These are phyloP conservation scores for Platysternon megacephalum DNA, from an alignment of 2,113 vertebrate species.

Conservation along the genomic window DNA sequence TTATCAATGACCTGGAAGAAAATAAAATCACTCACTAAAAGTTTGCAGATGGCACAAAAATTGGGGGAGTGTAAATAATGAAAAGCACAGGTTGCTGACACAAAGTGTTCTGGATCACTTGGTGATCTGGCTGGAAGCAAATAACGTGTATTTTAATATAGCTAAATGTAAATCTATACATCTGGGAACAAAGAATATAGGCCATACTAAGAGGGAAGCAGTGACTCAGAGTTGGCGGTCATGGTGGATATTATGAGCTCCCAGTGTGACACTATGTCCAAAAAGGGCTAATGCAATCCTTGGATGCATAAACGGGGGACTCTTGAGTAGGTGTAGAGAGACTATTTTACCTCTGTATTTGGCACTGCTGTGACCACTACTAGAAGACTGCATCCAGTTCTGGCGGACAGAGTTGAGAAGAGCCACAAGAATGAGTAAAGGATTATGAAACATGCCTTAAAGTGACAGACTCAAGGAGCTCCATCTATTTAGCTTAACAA, in stretches of 20 bases:
- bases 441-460: background rate
- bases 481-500: background rate
- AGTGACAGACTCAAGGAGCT: background rate
- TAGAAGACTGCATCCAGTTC: background rate
- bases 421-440: background rate
- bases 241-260: no score
- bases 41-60: background rate
- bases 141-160: background rate
- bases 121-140: background rate
- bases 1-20: no score
- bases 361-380: no score
- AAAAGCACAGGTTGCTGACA: background rate
- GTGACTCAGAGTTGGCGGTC: background rate
- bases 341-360: background rate
- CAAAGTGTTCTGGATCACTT: no score
- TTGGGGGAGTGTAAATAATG: background rate
- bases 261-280: background rate
- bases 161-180: background rate
- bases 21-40: background rate
- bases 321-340: background rate
- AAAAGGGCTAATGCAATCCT: background rate
- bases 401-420: background rate
- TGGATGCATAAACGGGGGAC: background rate
- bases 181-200: no score
- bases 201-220: background rate